Base-by-base conservation (phyloP, 1,140 invertebrate species). In the Hydropsyche tenuis region DNA sequence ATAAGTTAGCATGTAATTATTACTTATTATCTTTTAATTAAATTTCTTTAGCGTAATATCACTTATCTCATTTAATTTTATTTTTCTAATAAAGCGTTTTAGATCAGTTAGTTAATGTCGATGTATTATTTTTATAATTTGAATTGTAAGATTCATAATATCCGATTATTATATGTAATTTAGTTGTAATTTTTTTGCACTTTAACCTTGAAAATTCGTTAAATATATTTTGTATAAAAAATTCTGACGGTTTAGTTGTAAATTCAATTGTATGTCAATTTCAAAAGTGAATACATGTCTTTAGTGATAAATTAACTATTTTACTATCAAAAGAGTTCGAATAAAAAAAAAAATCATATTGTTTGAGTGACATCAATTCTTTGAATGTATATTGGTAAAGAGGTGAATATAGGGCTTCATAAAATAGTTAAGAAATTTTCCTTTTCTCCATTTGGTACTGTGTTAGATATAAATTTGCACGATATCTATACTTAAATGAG, bases 101-200 rank as follows among this genome's bases (percentile, higher is more conserved):
- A 43, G 63, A 65, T 1, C 16, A 43, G n/a, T 65, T 65, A 65
- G 27, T 65, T 43, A 65, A 43, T 65, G 18, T 51, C 14, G 18
- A 51, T 20, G 63, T 65, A 65, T 65, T 65, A 65, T 65, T 65
- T 45, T 65, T 65, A 20, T 65, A 46, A 69, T 42, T 51, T 69
- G 16, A 45, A 48, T 25, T 60, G 12, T 22, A 14, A 23, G 9
- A 23, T 69, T 69, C 65, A 69, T 11, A 48, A 6, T 48, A 48
- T 11, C 23, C 18, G 30, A 43, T 65, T 25, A 12, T 60, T 65
- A 20, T 65, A n/a, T 42, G 30, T 43, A 60, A 60, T 60, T 60
- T 11, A n/a, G 25, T 60, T 14, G 30, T 65, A 30, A 16, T 22
- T 14, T 65, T 16, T 22, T 42, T 65, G 30, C 30, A 30, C 63